Conservation (phyloP, 2,888 invertebrate genomes). For the Lasioglossum vierecki region DNA sequence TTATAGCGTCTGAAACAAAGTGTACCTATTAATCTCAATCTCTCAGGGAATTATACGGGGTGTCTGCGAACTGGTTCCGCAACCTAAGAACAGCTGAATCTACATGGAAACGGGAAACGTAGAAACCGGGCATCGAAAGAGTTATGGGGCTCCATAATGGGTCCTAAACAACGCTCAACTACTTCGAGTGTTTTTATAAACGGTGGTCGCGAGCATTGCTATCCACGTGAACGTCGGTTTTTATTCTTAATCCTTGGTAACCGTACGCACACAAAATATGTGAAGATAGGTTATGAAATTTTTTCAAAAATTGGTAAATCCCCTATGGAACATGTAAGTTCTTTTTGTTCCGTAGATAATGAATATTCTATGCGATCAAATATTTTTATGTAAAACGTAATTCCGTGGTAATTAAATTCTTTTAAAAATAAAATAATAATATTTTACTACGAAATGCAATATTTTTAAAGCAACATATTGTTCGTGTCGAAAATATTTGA, state of each 20-base stretch:
- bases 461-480: too few species aligned
- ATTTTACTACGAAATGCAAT: too few species aligned
- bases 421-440: too few species aligned
- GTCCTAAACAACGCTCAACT: neutral
- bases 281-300: neutral
- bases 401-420: too few species aligned
- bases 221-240: neutral
- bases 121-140: neutral
- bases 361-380: neutral
- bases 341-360: neutral
- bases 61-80: neutral
- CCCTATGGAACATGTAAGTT: neutral
- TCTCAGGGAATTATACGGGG: constrained; percentile 12
- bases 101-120: neutral
- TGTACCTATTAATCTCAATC: constrained; percentile 14
- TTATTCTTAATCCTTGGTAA: neutral
- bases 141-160: neutral
- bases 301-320: neutral
- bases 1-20: constrained; percentile 16
- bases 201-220: neutral
- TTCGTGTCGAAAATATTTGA: too few species aligned
- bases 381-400: neutral
- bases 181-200: neutral
- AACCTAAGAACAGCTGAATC: neutral
- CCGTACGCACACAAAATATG: neutral